Evolutionary conservation across 2,113 vertebrate species (phyloP), one percentile per base, ranked within the genome.

Genomic region (Elaphurus davidianus): DNA sequence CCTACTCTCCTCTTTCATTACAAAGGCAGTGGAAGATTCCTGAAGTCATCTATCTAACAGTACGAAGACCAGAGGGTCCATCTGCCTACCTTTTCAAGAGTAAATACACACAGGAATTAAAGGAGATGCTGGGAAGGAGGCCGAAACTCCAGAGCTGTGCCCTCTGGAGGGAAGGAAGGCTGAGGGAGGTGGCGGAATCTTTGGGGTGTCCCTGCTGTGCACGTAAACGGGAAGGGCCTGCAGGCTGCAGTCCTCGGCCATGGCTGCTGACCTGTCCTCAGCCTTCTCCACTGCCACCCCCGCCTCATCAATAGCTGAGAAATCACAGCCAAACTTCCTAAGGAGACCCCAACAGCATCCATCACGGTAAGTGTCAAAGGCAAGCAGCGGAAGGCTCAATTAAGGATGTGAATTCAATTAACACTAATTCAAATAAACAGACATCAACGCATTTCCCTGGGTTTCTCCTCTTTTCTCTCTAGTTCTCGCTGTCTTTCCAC

Each of bases 391-490:
- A 96, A 97, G n/a, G 27, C 88, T 74, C 84, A 96, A 97, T 96
- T 98, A 97, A 93, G 86, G 71, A 97, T 16, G 30, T 50, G 54
- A 97, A 96, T 86, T 95, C 95, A 97, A 98, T 98, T 95, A 98
- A 91, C 76, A 59, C 86, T 25, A 43, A 76, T 27, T 43, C 23
- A 76, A 43, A 76, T 14, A 83, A 97, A 47, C 1, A 97, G 92
- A 94, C 87, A 8, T 13, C 45, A 36, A 97, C 43, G 5, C 4
- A 40, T 36, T 50, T 97, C 83, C 57, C 12, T 15, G 60, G 83
- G 16, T 81, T 96, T 96, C 94, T 47, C 55, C 40, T 84, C 87
- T 57, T 87, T 91, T 50, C 59, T 92, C 83, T 92, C 81, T 89
- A 15, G 74, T 82, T 90, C 30, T 16, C 21, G 19, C 60, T 1